These are phyloP conservation scores for Ameiurus melas DNA, from an alignment of 2,113 vertebrate species.

Conservation along the genomic window DNA sequence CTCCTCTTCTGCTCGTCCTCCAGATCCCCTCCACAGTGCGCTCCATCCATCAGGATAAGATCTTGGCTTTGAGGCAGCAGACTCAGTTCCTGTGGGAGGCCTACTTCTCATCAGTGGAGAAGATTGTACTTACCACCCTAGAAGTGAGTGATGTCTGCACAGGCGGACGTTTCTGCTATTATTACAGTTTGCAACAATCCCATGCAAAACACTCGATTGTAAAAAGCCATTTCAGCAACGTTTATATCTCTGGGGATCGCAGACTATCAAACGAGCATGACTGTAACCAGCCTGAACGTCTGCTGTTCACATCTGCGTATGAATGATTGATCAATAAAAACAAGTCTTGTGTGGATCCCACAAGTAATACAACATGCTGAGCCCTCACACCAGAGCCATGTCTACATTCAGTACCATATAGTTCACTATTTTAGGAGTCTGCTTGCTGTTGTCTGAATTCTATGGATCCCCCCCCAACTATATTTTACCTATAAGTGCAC, in stretches of 20 bases:
- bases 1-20: conserved; percentile 22
- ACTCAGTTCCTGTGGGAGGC: conserved; percentile 59
- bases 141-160: conserved; percentile 49
- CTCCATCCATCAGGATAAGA: conserved; percentile 60
- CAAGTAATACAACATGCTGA: not conserved
- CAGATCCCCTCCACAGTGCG: conserved; percentile 56
- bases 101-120: conserved; percentile 58
- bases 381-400: not conserved
- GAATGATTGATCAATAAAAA: not conserved
- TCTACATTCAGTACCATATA: not conserved
- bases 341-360: not conserved
- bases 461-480: not conserved
- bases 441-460: too few relatives aligned
- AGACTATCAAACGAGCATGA: not conserved
- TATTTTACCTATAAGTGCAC: not conserved
- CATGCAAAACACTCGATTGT: conserved; percentile 3
- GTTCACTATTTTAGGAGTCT: not conserved
- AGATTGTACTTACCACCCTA: conserved; percentile 57
- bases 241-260: not conserved
- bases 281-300: not conserved
- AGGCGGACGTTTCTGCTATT: not conserved
- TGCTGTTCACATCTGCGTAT: not conserved
- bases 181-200: conserved; percentile 11
- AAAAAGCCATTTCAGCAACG: not conserved
- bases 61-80: conserved; percentile 56